Evolutionary conservation across 2,113 vertebrate species (phyloP), one percentile per base, ranked within the genome.

Genomic region (Chunga burmeisteri): DNA sequence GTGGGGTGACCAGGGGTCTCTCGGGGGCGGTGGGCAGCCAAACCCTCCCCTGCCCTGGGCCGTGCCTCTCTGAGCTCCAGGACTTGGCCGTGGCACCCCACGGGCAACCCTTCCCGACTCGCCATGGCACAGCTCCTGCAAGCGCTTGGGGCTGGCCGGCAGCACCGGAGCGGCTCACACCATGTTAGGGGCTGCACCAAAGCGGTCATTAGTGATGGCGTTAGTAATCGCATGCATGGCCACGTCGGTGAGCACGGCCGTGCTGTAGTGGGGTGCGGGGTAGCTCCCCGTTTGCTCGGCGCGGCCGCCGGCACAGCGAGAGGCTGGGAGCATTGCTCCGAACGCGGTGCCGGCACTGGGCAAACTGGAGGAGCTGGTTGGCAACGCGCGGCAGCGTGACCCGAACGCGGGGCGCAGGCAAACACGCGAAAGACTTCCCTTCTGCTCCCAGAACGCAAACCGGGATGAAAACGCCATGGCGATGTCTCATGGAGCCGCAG

Each of bases 391-490:
- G 36, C 59, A 36, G 61, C 2, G 13, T 38, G 91, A 94, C 67
- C 58, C 32, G 10, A 83, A 89, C 0, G 4, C 3, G 42, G 73
- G 62, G 61, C 0, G 7, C 12, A 17, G 75, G 72, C 46, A 84
- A 88, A 95, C 56, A n/a, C 46, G 92, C 97, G 96, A 96, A 83
- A 98, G 74, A 99, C 99, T 99, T 99, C 98, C 99, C 99, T 99
- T 99, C 98, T 99, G 98, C 97, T 99, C 99, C 99, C 99, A 99
- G 99, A 99, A 99, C 34, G 99, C 99, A 97, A 99, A 99, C 95
- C 99, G 98, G 90, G 99, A 99, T 87, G 99, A 99, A 95, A 99
- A 99, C 62, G 99, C 99, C 99, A 99, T 99, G 98, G 95, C 83
- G 96, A 94, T 79, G 97, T 97, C 93, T 98, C 98, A 98, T 98